Conservation (phyloP, 2,888 invertebrate species). For the Palloptera scutellata region DNA sequence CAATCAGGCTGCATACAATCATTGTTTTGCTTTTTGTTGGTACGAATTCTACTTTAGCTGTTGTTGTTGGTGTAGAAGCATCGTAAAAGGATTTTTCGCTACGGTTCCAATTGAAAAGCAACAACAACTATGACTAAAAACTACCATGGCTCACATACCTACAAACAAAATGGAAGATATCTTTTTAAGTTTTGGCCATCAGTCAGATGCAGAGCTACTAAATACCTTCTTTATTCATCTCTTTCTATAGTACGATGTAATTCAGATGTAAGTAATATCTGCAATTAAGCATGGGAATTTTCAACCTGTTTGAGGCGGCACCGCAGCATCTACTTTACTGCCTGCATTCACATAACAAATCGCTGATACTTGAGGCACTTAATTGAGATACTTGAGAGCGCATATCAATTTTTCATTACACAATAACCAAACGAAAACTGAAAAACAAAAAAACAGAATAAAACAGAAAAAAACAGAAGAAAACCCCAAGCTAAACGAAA, state of each 20-base stretch:
- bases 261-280: too few species aligned
- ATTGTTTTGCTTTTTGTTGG: constrained; percentile 17
- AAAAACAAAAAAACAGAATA: too few species aligned
- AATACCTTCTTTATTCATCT: background rate
- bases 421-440: background rate
- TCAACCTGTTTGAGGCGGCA: constrained; percentile 2
- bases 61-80: constrained; percentile 11
- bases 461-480: too few species aligned
- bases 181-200: constrained; percentile 12
- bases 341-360: constrained; percentile 8
- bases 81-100: constrained; percentile 26
- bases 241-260: background rate
- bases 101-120: too few species aligned
- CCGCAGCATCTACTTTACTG: background rate
- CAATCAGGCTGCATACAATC: constrained; percentile 25
- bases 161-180: constrained; percentile 25
- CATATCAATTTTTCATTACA: constrained; percentile 48
- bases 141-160: too few species aligned
- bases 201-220: background rate
- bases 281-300: background rate
- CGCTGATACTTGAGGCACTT: constrained; percentile 33
- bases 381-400: constrained; percentile 57
- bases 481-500: too few species aligned
- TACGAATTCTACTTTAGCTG: background rate
- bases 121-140: too few species aligned